Evolutionary conservation across 2,888 invertebrate species (phyloP).

Genomic region (Polylopha cassiicola): DNA sequence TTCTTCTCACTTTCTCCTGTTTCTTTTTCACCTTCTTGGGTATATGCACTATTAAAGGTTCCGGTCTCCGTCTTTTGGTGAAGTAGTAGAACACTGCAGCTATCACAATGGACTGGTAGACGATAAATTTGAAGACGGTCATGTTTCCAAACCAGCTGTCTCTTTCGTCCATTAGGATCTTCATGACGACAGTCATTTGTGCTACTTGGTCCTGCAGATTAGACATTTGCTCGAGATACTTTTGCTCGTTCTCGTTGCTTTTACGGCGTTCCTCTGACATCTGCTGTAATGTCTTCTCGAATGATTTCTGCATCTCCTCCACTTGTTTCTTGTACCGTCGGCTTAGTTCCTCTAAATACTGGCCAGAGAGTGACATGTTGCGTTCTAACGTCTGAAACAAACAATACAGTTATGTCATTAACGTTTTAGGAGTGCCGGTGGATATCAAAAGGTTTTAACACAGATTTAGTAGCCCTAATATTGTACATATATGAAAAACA

Average conservation of each 20-base stretch:
- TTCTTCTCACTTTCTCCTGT: constrained; percentile 71
- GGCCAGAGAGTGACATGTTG: constrained; percentile 97
- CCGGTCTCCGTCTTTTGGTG: constrained; percentile 59
- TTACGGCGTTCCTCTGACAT: constrained; percentile 84
- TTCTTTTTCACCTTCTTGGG: constrained; percentile 55
- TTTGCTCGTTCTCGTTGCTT: constrained; percentile 85
- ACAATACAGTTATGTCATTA: constrained; percentile 21
- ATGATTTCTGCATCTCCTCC: constrained; percentile 92
- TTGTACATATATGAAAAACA: too few relatives aligned
- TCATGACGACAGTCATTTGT: constrained; percentile 78
- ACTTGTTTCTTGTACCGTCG: constrained; percentile 96
- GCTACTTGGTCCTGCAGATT: constrained; percentile 80
- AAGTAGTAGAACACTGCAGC: constrained; percentile 72
- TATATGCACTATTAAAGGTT: constrained; percentile 44
- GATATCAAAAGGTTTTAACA: too few relatives aligned
- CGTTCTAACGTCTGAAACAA: constrained; percentile 89
- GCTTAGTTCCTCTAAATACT: constrained; percentile 97
- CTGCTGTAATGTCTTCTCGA: constrained; percentile 86
- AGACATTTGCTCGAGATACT: constrained; percentile 87
- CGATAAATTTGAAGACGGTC: constrained; percentile 74
- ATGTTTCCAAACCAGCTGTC: constrained; percentile 80
- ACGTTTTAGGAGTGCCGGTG: too few relatives aligned
- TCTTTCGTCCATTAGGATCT: constrained; percentile 77
- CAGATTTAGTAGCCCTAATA: too few relatives aligned
- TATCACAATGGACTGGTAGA: constrained; percentile 68